Percentiles rank a stretch among this genome's conserved stretches.
Evolutionary conservation across 2,113 vertebrate genomes (phyloP).

Genomic region (Syrmaticus mikado): DNA sequence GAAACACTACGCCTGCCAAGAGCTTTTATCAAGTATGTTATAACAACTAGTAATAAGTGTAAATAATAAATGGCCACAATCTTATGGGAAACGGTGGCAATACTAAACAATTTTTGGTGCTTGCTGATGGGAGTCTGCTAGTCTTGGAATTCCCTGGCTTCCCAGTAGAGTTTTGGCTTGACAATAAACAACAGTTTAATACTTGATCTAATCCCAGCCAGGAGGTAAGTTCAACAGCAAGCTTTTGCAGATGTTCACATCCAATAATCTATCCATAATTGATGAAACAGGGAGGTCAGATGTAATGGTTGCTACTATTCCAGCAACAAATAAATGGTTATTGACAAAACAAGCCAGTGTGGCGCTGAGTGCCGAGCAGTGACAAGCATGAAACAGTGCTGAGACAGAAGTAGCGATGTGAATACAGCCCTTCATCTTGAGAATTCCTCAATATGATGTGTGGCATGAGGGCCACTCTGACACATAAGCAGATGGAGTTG

Average conservation of each 20-base stretch:
- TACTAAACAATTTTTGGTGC: slow-evolving; percentile 88
- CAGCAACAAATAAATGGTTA: slow-evolving; percentile 99
- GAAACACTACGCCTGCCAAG: slow-evolving; percentile 85
- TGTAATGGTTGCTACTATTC: slow-evolving; percentile 96
- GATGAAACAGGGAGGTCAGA: slow-evolving; percentile 99
- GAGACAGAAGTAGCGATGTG: slow-evolving; percentile 60
- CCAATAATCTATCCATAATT: slow-evolving; percentile 99
- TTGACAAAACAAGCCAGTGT: slow-evolving; percentile 98
- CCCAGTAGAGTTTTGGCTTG: slow-evolving; percentile 94
- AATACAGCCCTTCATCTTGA: slow-evolving; percentile 51
- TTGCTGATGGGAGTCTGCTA: slow-evolving; percentile 87
- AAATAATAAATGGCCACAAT: slow-evolving; percentile 91
- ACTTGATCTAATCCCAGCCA: slow-evolving; percentile 99
- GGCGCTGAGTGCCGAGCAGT: slow-evolving; percentile 83
- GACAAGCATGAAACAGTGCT: slow-evolving; percentile 76
- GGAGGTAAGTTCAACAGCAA: slow-evolving; percentile 93
- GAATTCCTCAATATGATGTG: slow-evolving; percentile 46
- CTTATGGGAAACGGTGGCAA: slow-evolving; percentile 82
- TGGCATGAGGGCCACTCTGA: slow-evolving; percentile 57
- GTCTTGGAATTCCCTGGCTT: slow-evolving; percentile 88
- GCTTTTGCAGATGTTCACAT: slow-evolving; percentile 99
- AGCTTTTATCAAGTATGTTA: slow-evolving; percentile 90
- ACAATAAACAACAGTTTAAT: slow-evolving; percentile 99
- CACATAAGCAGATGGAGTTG: slow-evolving; percentile 64
- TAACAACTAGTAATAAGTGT: slow-evolving; percentile 92